Percentiles rank a stretch among this genome's conserved stretches.
phyloP scores from a whole-genome alignment of 92 coral and sea anemone species.

The Desmophyllum pertusum region DNA sequence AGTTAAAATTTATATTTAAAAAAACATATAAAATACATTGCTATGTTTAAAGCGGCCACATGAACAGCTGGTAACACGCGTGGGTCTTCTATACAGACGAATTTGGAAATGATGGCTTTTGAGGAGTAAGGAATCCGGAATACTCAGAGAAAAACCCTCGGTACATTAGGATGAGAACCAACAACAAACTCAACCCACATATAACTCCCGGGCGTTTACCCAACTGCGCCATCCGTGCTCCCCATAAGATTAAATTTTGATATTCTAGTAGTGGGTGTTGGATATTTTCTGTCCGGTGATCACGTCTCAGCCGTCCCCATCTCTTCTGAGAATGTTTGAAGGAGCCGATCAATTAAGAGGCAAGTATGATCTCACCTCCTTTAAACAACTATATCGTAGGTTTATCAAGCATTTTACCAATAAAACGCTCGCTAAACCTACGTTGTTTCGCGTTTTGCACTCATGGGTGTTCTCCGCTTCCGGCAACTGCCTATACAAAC shows the following conservation, averaged over 20 bases:
- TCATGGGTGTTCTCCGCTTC: not conserved
- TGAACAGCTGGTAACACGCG: not conserved
- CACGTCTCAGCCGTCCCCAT: not conserved
- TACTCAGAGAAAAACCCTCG: not conserved
- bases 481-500: not conserved
- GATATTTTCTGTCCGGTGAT: not conserved
- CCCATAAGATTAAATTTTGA: not conserved
- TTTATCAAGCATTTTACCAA: not conserved
- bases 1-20: no score
- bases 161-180: not conserved
- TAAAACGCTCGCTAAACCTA: not conserved
- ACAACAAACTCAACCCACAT: not conserved
- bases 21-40: no score
- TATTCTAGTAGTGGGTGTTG: not conserved
- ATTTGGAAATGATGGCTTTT: not conserved
- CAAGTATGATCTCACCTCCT: not conserved
- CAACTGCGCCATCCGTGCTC: not conserved
- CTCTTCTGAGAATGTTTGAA: not conserved
- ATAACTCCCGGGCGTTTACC: no score
- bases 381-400: not conserved
- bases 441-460: not conserved
- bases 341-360: not conserved
- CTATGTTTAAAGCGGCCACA: no score
- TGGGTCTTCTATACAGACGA: not conserved
- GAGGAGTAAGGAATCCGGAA: not conserved